Evolutionary conservation across 2,888 invertebrate species (phyloP).

Genomic region (Melanotus villosus): DNA sequence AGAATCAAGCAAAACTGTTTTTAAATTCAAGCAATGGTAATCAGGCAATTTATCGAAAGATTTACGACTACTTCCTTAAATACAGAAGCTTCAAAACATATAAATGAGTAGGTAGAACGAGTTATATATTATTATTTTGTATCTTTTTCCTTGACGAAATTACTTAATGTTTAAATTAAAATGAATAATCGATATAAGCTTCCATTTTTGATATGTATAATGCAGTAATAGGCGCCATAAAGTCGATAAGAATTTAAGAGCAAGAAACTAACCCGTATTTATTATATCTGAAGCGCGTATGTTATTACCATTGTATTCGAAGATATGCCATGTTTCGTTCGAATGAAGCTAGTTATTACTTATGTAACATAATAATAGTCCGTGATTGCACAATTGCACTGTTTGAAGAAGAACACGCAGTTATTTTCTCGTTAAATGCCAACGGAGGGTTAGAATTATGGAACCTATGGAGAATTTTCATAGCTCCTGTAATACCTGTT

Average conservation of each 20-base stretch:
- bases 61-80: too few species aligned
- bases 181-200: background rate
- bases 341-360: background rate
- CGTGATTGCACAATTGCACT: background rate
- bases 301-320: background rate
- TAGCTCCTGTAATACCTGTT: too few species aligned
- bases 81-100: too few species aligned
- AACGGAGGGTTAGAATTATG: too few species aligned
- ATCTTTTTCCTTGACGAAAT: background rate
- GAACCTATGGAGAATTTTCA: too few species aligned
- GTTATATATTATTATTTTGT: background rate
- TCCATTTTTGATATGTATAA: background rate
- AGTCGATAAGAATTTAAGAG: constrained; percentile 1
- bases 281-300: background rate
- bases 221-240: background rate
- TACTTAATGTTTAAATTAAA: constrained; percentile 1
- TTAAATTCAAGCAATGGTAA: too few species aligned
- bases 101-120: background rate
- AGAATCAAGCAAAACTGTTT: too few species aligned
- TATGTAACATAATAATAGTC: background rate
- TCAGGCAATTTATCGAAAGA: too few species aligned
- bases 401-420: background rate
- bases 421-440: background rate
- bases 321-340: constrained; percentile 3
- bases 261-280: background rate